Evolutionary conservation across 2,888 invertebrate genomes (phyloP).

Genomic region (Ormyrus rosae): DNA sequence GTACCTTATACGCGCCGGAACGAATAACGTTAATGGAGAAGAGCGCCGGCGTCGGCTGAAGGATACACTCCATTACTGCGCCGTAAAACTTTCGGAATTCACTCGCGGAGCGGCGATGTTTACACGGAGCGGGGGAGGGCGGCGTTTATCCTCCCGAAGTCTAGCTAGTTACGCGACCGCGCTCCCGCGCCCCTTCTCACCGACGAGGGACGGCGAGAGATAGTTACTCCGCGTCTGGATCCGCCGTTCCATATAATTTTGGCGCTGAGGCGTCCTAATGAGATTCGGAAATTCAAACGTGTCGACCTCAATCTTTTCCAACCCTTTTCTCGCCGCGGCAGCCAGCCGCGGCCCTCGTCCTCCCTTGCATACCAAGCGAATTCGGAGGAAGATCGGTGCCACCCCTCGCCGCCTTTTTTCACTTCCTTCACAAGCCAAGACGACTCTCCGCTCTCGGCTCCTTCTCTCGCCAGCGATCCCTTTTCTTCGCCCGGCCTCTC

Average conservation of each 20-base stretch:
- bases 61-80: constrained; percentile 55
- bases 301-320: constrained; percentile 51
- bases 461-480: too few species aligned
- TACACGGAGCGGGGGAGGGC: constrained; percentile 10
- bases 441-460: too few species aligned
- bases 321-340: constrained; percentile 17
- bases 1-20: background rate
- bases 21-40: constrained; percentile 52
- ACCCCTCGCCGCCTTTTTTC: too few species aligned
- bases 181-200: background rate
- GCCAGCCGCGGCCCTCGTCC: too few species aligned
- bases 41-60: constrained; percentile 13
- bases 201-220: background rate
- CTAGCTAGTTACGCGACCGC: too few species aligned
- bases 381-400: background rate
- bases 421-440: too few species aligned
- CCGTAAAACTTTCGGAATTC: constrained; percentile 55
- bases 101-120: constrained; percentile 34
- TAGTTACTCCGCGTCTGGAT: constrained; percentile 32
- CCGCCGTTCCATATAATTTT: constrained; percentile 41
- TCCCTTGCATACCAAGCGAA: constrained; percentile 24
- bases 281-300: constrained; percentile 55
- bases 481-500: background rate
- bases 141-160: too few species aligned
- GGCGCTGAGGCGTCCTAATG: constrained; percentile 43